Conservation (phyloP, 2,888 invertebrate genomes). For the Tipula helvola region DNA sequence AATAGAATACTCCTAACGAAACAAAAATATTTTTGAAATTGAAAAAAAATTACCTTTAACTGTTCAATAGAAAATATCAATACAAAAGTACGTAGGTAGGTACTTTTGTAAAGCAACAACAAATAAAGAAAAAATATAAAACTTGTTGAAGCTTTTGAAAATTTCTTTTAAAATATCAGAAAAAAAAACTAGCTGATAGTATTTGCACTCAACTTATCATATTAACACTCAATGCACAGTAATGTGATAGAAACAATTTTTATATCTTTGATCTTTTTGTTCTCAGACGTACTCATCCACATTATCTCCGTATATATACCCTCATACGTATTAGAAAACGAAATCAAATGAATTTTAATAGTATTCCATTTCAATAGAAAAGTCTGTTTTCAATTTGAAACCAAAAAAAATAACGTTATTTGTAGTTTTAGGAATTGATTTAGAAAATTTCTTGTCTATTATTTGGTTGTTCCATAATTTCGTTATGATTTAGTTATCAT, state of each 20-base stretch:
- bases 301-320: background rate
- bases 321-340: background rate
- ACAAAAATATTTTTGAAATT: too few relatives aligned
- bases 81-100: too few relatives aligned
- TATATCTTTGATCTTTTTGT: background rate
- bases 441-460: too few relatives aligned
- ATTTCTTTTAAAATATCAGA: background rate
- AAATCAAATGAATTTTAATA: background rate
- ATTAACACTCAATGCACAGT: background rate
- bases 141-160: background rate
- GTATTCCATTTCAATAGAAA: background rate
- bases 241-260: background rate
- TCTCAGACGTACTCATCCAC: background rate
- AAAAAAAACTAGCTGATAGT: background rate
- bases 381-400: background rate
- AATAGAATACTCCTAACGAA: too few relatives aligned
- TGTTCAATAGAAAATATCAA: too few relatives aligned
- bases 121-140: background rate
- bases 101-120: too few relatives aligned
- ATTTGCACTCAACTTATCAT: background rate
- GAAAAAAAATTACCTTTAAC: too few relatives aligned
- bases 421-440: background rate
- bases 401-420: background rate
- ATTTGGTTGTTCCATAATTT: too few relatives aligned
- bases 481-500: too few relatives aligned